Evolutionary conservation across 2,888 invertebrate species (phyloP).

Genomic region (Ophioninae sp.): DNA sequence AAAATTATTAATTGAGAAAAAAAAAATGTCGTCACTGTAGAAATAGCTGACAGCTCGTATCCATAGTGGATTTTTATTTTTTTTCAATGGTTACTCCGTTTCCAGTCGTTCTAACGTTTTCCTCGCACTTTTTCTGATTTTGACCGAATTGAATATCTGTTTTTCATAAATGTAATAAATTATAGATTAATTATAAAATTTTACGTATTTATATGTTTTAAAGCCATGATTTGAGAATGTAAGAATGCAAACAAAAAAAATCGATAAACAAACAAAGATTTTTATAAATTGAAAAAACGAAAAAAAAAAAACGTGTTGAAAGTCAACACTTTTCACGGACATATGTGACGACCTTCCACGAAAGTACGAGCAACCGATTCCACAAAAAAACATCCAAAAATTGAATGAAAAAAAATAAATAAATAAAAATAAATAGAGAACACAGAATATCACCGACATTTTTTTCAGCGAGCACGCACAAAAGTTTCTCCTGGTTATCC

Average conservation of each 20-base stretch:
- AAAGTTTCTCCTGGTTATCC: slow-evolving; percentile 37
- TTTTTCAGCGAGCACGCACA: slow-evolving; percentile 23
- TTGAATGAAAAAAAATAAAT: not conserved
- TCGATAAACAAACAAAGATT: too few species aligned
- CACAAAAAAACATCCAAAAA: not conserved
- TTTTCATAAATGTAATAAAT: not conserved
- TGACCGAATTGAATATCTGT: not conserved
- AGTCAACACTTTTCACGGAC: not conserved
- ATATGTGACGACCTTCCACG: not conserved
- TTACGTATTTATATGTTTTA: too few species aligned
- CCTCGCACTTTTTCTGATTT: not conserved
- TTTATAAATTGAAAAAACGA: too few species aligned
- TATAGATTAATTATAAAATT: too few species aligned
- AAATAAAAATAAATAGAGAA: not conserved
- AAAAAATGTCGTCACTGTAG: not conserved
- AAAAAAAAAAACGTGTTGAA: not conserved
- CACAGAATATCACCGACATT: slow-evolving; percentile 2
- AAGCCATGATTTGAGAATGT: too few species aligned
- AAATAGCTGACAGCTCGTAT: not conserved
- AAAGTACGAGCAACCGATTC: not conserved
- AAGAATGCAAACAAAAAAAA: too few species aligned
- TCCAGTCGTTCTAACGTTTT: not conserved
- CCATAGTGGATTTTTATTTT: not conserved
- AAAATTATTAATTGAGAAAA: not conserved
- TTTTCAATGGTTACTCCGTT: not conserved